Conservation (phyloP, 2,797 vertebrate species). For the Limosa lapponica region DNA sequence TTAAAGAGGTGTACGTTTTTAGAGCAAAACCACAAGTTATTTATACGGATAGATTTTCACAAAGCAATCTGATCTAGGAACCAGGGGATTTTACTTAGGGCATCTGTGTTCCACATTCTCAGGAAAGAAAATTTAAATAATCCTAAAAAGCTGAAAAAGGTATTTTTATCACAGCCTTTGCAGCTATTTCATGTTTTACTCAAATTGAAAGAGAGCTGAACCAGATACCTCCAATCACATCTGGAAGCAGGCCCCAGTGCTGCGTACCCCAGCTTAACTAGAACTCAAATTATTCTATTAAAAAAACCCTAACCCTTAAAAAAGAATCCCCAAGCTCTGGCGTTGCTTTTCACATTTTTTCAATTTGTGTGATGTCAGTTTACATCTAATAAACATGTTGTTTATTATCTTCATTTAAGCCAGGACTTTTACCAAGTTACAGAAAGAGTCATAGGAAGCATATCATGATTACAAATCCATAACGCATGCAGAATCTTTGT, state of each 20-base stretch:
- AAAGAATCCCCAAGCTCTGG: background rate
- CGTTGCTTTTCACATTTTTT: constrained; percentile 29
- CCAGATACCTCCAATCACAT: background rate
- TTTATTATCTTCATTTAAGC: constrained; percentile 51
- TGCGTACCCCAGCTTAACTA: background rate
- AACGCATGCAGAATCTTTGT: background rate
- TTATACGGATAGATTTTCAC: constrained; percentile 6
- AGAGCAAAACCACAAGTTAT: constrained; percentile 29
- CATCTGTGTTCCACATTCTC: constrained; percentile 40
- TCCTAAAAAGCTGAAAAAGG: constrained; percentile 18
- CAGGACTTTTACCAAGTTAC: constrained; percentile 14
- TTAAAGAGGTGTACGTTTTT: constrained; percentile 5
- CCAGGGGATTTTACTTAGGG: background rate
- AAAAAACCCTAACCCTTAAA: background rate
- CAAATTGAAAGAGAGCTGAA: background rate
- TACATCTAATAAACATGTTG: constrained; percentile 50
- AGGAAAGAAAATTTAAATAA: constrained; percentile 42
- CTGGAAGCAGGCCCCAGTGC: background rate
- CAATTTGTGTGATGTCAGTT: constrained; percentile 46
- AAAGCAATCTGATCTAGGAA: background rate
- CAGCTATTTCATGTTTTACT: constrained; percentile 22
- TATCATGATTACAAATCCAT: background rate
- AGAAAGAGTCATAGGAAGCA: background rate
- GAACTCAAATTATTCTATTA: background rate
- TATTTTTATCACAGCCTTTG: constrained; percentile 39